A percentile compares a stretch with the other conserved stretches of the same genome.
These are phyloP conservation scores for Erynnis tages DNA, from an alignment of 2,888 invertebrate genomes.

Conservation along the genomic window DNA sequence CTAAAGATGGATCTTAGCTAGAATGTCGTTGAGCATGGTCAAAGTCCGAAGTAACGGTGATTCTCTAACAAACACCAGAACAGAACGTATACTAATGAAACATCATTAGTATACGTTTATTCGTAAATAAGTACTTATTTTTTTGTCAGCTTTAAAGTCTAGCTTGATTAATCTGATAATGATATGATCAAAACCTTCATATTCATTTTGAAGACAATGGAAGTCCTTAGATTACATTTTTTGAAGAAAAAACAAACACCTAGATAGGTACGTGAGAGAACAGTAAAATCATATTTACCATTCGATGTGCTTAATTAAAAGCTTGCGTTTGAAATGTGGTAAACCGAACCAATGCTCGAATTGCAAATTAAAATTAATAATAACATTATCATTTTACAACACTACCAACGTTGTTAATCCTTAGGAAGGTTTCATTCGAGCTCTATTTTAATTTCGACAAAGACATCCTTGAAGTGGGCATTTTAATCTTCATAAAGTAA, in stretches of 20 bases:
- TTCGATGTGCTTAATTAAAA: slow-evolving; percentile 17
- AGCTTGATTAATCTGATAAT: too few relatives aligned
- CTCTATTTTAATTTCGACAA: not conserved
- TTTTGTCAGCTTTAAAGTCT: too few relatives aligned
- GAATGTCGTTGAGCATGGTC: too few relatives aligned
- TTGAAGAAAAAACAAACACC: too few relatives aligned
- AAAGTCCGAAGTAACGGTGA: too few relatives aligned
- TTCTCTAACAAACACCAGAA: too few relatives aligned
- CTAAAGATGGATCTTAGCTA: too few relatives aligned
- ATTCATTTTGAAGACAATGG: not conserved
- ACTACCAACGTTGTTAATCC: not conserved
- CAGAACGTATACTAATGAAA: too few relatives aligned
- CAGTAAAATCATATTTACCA: slow-evolving; percentile 2
- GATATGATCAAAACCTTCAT: not conserved
- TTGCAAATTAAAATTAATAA: slow-evolving; percentile 11
- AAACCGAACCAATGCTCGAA: slow-evolving; percentile 1
- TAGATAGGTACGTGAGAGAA: too few relatives aligned
- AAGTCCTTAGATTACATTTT: too few relatives aligned
- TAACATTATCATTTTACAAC: not conserved
- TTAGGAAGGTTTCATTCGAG: not conserved
- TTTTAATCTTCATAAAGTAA: slow-evolving; percentile 11
- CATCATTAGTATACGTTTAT: too few relatives aligned
- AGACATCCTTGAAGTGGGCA: not conserved
- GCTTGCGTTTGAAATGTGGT: slow-evolving; percentile 23
- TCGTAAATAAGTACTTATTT: too few relatives aligned